Base-by-base conservation (phyloP, 2,888 invertebrate genomes). In the Pseudolycoriella hygida region DNA sequence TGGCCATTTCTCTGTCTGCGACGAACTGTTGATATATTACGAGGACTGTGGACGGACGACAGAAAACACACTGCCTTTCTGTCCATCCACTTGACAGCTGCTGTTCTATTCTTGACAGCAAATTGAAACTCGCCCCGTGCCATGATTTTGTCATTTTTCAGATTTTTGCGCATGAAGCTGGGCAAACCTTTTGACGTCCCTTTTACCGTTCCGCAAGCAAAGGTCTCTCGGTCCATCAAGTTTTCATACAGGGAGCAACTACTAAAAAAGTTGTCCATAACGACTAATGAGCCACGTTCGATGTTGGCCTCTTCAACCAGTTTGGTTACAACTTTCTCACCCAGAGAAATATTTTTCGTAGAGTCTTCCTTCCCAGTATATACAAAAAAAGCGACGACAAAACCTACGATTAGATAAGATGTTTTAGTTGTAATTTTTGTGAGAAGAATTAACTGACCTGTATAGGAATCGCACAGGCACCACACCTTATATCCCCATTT, bases 31-130 rank as follows among this genome's bases (percentile, higher is more conserved):
- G 46, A 34, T 11, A 38, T 25, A 14, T 42, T 18, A 8, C n/a
- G 31, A 17, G 42, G 46, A 17, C 19, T 46, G 32, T 46, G 19
- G 8, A 42, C 31, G 8, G 46, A 31, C 4, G 46, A 46, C 19
- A 46, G 20, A 19, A 46, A 40, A 34, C 42, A n/a, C 2, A 46
- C 42, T 5, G 42, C 17, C 17, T 46, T 46, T 5, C 42, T 46
- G 17, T 46, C 46, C 46, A 46, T 46, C 46, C 46, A 46, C 25
- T 38, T 32, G 6, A 31, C 32, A 20, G 46, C 46, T 12, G 46
- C 46, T 17, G 42, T 15, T 25, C 14, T 34, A 10, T 32, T 30
- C 34, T 42, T 46, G 2, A 41, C 41, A 25, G 14, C 19, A 38
- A 20, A 46, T 17, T 40, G 18, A 31, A 40, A 46, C 30, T 46